Conservation (phyloP, 1,140 invertebrate genomes). For the Araneus ventricosus region DNA sequence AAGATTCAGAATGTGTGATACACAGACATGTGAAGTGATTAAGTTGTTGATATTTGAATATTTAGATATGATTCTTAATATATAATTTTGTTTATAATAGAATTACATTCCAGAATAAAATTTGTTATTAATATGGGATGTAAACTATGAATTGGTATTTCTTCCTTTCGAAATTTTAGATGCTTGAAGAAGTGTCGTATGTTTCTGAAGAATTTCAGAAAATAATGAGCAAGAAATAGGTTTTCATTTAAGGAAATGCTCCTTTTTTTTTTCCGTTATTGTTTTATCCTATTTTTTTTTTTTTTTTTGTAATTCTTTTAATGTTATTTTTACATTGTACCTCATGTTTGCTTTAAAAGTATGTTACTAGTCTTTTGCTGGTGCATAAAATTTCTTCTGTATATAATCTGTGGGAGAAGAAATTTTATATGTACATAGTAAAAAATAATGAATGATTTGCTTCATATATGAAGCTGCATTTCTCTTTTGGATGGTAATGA, state of each 20-base stretch:
- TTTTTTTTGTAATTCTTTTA: background rate
- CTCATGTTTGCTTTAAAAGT: background rate
- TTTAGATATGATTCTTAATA: too few species aligned
- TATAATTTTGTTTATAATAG: too few species aligned
- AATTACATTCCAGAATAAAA: too few species aligned
- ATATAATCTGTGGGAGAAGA: slow-evolving; percentile 10
- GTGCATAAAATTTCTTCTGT: background rate
- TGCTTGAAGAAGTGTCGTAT: too few species aligned
- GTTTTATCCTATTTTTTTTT: background rate
- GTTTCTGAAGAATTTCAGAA: too few species aligned
- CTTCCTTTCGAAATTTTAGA: too few species aligned
- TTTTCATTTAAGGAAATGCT: background rate
- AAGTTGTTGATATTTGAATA: too few species aligned
- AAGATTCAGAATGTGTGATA: too few species aligned
- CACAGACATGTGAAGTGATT: too few species aligned
- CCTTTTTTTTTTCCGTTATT: background rate
- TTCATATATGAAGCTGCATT: background rate
- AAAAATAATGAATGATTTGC: background rate
- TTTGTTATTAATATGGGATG: too few species aligned
- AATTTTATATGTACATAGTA: background rate
- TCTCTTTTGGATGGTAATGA: background rate
- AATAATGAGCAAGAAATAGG: too few species aligned
- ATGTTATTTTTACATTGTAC: background rate
- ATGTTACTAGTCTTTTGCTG: background rate
- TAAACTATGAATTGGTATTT: too few species aligned